Evolutionary conservation across 35 echinoderm and acorn worm species (phyloP), one percentile per base, ranked within the genome.

Genomic region (Acanthaster planci): DNA sequence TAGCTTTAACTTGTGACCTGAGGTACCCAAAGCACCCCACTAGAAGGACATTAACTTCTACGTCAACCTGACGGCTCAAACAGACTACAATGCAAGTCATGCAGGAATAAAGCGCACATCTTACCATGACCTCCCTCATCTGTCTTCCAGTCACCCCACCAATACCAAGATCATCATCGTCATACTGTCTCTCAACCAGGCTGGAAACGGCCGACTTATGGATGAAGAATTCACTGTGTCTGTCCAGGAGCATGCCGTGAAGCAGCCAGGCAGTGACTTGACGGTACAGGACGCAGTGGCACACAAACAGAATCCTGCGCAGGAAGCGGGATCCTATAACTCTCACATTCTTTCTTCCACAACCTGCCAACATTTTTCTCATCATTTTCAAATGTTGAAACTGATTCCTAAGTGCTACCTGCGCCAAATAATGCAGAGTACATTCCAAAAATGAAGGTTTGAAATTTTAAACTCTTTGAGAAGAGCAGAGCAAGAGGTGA

Each of bases 211-310:
- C 85, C 19, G 90, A 88, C 80, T 93, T 44, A 31, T 97, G 95
- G 44, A 97, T 87, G 76, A 93, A 97, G 85, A 97, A 97, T 40
- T 97, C 95, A 42, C 79, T 54, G 44, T 93, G 87, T 18, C 89
- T 76, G 84, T 97, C 95, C 14, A 97, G 80, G 38, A 97, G 78
- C 40, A 93, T 79, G 18, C 95, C 95, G 78, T 93, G 88, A 23
- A 97, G 88, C 0, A 93, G 84, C 95, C 95, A 97, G 29, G 92
- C 81, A 0, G 92, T 88, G 58, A 97, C 80, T 40, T 97, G 95
- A 76, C 93, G 84, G 51, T 90, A 97, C 91, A 97, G 85, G 2
- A 97, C 88, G 78, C 88, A 80, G 42, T 93, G 91, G 68, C 95
- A 97, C 12, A 82, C 90, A 67, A 87, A 93, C 23, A 93, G 34